A percentile compares a stretch with the other conserved stretches of the same genome.
Evolutionary conservation across 35 echinoderm and acorn worm species (phyloP).

Genomic region (Amphiura filiformis): DNA sequence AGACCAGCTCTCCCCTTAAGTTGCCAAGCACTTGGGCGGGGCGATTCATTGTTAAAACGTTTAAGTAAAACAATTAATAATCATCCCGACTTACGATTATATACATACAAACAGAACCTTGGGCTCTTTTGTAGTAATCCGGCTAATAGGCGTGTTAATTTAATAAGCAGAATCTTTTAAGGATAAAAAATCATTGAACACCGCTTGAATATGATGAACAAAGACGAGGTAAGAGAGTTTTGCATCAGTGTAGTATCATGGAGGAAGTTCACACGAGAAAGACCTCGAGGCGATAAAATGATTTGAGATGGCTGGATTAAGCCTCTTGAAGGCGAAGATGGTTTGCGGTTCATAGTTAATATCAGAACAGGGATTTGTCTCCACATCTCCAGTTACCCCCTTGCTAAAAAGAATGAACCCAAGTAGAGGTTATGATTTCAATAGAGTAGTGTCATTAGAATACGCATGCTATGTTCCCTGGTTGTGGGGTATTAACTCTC

Average conservation of each 20-base stretch:
- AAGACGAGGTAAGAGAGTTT: not conserved
- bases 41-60: not conserved
- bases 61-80: not conserved
- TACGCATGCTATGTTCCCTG: not conserved
- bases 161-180: not conserved
- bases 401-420: not conserved
- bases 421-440: not conserved
- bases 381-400: not conserved
- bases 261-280: conserved; percentile 11
- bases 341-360: not conserved
- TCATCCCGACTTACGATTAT: not conserved
- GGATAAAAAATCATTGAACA: not conserved
- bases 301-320: conserved; percentile 1
- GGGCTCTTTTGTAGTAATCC: not conserved
- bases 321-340: not conserved
- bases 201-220: not conserved
- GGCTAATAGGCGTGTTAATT: not conserved
- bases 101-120: not conserved
- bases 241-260: not conserved
- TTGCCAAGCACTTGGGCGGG: too few relatives aligned
- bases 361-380: not conserved
- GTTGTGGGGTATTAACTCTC: too few relatives aligned
- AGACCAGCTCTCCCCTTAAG: not conserved
- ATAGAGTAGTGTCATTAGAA: not conserved
- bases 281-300: not conserved